Conservation (phyloP, 2,113 vertebrate genomes). For the Siniperca knerii region DNA sequence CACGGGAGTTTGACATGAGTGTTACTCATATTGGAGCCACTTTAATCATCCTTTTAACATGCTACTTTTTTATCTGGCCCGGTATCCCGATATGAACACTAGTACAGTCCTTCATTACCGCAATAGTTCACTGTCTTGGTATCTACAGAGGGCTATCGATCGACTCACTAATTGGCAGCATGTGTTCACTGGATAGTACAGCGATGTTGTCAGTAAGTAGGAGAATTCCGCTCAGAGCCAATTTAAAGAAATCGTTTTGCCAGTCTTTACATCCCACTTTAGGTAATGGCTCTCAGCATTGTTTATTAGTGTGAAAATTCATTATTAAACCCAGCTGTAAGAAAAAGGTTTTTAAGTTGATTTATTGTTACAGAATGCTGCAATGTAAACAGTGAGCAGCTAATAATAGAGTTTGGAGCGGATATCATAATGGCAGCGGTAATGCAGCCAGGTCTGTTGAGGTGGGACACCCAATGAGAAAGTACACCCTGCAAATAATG, state of each 20-base stretch:
- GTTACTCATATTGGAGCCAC: slow-evolving; percentile 11
- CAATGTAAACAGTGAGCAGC: not conserved
- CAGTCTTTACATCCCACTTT: slow-evolving; percentile 48
- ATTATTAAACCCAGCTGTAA: slow-evolving; percentile 35
- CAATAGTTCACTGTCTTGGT: slow-evolving; percentile 30
- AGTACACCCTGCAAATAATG: slow-evolving; percentile 57
- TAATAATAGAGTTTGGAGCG: slow-evolving; percentile 30
- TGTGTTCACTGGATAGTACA: slow-evolving; percentile 38
- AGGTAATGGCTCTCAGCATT: slow-evolving; percentile 20
- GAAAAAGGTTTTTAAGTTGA: slow-evolving; percentile 32
- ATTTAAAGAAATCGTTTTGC: slow-evolving; percentile 57
- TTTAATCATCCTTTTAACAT: slow-evolving; percentile 40
- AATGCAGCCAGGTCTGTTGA: slow-evolving; percentile 36
- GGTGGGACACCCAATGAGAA: slow-evolving; percentile 19
- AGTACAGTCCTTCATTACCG: slow-evolving; percentile 44
- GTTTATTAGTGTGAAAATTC: slow-evolving; percentile 38
- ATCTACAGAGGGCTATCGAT: slow-evolving; percentile 53
- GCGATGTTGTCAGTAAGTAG: slow-evolving; percentile 9
- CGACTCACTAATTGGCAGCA: slow-evolving; percentile 62
- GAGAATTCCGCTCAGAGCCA: slow-evolving; percentile 44
- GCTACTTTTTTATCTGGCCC: slow-evolving; percentile 19
- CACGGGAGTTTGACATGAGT: not conserved
- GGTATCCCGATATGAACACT: slow-evolving; percentile 11
- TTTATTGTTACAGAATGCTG: slow-evolving; percentile 26
- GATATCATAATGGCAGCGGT: slow-evolving; percentile 24